Evolutionary conservation across 2,797 vertebrate genomes (phyloP), one percentile per base, ranked within the genome.

Genomic region (Benthosema pterotum): DNA sequence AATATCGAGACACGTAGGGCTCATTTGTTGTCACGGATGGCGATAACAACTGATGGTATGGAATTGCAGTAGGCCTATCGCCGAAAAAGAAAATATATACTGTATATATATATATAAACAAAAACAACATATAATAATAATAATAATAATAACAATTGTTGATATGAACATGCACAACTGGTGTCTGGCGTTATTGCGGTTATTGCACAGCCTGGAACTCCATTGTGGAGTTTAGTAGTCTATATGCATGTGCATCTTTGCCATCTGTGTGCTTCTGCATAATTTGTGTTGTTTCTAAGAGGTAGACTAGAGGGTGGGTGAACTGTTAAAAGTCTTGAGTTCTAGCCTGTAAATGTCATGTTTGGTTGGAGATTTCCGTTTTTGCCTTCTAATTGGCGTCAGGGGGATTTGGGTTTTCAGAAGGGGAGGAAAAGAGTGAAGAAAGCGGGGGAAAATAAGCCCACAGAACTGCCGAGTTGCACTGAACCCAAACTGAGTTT

Each of bases 371-470:
- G 86, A 88, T 91, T 91, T 90, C 86, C 88, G 82, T 80, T 89
- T 89, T 84, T 86, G 72, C 82, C 85, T 84, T 88, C 87, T 88
- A 91, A 91, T 91, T 92, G 88, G 85, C 85, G 81, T 88, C 87
- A 65, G 87, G 88, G 90, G 88, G 85, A 76, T 91, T 87, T 11
- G 77, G 75, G 72, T 84, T 85, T 83, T 82, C 50, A 78, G 78
- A 72, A 42, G 65, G 77, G 69, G 68, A 74, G 61, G 68, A 67
- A 66, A 45, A 1, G 11, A 72, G 82, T 38, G 75, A 69, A 54
- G 72, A 74, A 75, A 79, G 77, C 56, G 62, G 62, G 53, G 50
- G 12, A 51, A 57, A 75, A 63, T 69, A 75, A 78, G 60, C 71
- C 75, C 63, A 69, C 75, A 87, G 78, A 83, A 85, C 80, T 85